phyloP scores from a whole-genome alignment of 2,888 invertebrate species.

The Andrena camellia region DNA sequence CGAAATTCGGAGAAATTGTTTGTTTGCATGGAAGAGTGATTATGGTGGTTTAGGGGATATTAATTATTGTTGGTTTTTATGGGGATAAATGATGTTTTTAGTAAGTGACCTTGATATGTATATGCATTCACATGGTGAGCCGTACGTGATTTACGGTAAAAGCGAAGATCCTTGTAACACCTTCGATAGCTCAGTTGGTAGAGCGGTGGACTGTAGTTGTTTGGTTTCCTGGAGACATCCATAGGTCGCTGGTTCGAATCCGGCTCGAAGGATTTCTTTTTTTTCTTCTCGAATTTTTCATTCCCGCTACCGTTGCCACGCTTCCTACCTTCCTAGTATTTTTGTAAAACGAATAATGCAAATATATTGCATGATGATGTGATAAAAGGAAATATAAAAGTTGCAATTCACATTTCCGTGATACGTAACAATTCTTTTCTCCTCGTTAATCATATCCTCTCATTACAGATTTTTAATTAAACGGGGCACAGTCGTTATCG shows the following conservation, averaged over 20 bases:
- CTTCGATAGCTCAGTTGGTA: constrained; percentile 86
- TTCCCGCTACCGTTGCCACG: not conserved
- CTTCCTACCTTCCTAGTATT: not conserved
- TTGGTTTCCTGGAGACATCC: constrained; percentile 72
- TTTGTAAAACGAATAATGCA: not conserved
- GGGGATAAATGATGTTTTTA: not conserved
- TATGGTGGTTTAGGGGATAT: not conserved
- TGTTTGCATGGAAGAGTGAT: not conserved
- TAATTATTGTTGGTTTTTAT: too few relatives aligned
- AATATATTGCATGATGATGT: not conserved
- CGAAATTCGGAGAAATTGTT: too few relatives aligned
- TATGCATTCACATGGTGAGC: not conserved
- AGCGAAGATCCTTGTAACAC: constrained; percentile 31
- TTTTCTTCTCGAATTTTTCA: constrained; percentile 45
- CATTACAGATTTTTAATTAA: not conserved
- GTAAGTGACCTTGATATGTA: not conserved
- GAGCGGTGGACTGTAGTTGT: constrained; percentile 85
- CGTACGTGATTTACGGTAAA: constrained; percentile 5
- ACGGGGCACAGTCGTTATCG: not conserved
- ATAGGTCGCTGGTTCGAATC: constrained; percentile 84
- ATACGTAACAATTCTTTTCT: not conserved
- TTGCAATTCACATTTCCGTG: not conserved
- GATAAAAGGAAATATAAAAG: not conserved
- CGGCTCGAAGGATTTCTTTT: constrained; percentile 82
- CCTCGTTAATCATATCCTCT: not conserved